Conservation (phyloP, 2,797 vertebrate genomes). For the Sebastes itinus region DNA sequence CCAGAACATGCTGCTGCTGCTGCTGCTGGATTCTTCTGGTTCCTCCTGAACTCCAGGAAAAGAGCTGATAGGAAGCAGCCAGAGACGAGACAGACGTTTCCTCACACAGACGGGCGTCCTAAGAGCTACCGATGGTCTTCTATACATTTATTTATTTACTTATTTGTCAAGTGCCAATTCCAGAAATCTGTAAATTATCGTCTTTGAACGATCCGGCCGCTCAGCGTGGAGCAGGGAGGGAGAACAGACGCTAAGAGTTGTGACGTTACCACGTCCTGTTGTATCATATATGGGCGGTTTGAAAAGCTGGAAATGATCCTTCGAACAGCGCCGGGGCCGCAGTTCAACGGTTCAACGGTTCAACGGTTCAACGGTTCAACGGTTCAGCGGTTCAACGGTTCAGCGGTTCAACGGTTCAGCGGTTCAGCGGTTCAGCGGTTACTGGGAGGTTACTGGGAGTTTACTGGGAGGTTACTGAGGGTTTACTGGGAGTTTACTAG, state of each 20-base stretch:
- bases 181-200: slow-evolving; percentile 85
- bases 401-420: not conserved
- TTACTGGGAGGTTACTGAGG: not conserved
- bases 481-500: no score
- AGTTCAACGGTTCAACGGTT: not conserved
- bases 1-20: not conserved
- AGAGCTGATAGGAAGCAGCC: not conserved
- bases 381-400: not conserved
- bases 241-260: slow-evolving; percentile 18
- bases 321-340: not conserved
- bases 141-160: slow-evolving; percentile 70
- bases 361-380: no score
- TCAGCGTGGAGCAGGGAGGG: slow-evolving; percentile 73
- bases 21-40: slow-evolving; percentile 28
- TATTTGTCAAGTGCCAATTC: slow-evolving; percentile 98
- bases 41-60: slow-evolving; percentile 21
- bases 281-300: not conserved
- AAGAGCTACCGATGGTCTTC: slow-evolving; percentile 58
- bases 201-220: slow-evolving; percentile 64
- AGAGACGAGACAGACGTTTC: slow-evolving; percentile 32
- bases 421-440: not conserved
- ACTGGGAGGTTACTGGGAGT: slow-evolving; percentile 5
- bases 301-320: slow-evolving; percentile 25
- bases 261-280: slow-evolving; percentile 8
- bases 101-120: not conserved